phyloP scores from a whole-genome alignment of 2,888 invertebrate species.

The Oligia strigilis region DNA sequence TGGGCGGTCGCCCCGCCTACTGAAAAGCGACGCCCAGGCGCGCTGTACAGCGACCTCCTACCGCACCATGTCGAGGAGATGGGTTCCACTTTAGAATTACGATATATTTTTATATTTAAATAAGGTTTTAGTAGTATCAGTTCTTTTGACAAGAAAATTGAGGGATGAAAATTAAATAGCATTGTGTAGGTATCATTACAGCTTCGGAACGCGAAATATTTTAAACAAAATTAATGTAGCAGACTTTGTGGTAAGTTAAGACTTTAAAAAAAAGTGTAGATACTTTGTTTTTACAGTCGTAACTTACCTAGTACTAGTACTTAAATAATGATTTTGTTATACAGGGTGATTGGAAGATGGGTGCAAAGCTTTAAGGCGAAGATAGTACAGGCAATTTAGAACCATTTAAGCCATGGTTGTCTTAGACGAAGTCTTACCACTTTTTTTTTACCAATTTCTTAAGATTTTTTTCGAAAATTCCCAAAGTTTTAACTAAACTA shows the following conservation, averaged over 20 bases:
- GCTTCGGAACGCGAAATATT: neutral
- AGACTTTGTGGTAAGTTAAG: neutral
- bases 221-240: neutral
- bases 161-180: neutral
- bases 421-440: too few relatives aligned
- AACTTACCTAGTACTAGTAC: neutral
- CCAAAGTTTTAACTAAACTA: too few relatives aligned
- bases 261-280: neutral
- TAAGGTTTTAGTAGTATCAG: neutral
- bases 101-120: neutral
- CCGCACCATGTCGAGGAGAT: conserved; percentile 64
- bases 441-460: too few relatives aligned
- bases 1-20: conserved; percentile 83
- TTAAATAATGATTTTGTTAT: neutral
- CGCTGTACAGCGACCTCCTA: conserved; percentile 87
- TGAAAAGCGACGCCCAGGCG: conserved; percentile 86
- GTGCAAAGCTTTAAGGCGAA: too few relatives aligned
- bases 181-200: too few relatives aligned
- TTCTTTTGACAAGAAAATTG: neutral
- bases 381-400: too few relatives aligned
- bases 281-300: too few relatives aligned
- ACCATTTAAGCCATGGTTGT: too few relatives aligned
- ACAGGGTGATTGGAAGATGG: too few relatives aligned
- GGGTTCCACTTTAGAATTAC: conserved; percentile 9
- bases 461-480: too few relatives aligned